Evolutionary conservation across 53 echinoderm and acorn worm genomes (phyloP).

Genomic region (Stichopus horrens): DNA sequence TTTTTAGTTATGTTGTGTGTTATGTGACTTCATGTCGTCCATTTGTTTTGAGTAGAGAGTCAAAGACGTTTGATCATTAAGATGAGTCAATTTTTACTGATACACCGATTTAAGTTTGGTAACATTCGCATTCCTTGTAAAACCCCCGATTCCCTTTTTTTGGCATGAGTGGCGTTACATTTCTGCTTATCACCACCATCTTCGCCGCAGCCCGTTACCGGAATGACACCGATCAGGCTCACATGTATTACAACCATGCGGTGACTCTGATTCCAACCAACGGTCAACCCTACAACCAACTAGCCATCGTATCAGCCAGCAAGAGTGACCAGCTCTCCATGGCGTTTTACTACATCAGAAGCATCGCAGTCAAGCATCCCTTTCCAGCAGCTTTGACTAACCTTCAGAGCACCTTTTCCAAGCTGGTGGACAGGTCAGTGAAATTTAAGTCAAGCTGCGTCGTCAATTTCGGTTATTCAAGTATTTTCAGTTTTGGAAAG

Average conservation of each 20-base stretch:
- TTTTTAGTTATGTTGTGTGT: no score
- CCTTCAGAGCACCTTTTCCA: constrained; percentile 95
- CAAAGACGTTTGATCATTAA: no score
- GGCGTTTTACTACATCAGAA: constrained; percentile 97
- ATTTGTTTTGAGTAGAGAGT: no score
- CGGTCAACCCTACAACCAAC: constrained; percentile 98
- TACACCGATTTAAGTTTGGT: no score
- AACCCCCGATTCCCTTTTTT: no score
- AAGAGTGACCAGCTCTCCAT: constrained; percentile 96
- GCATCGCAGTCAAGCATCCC: constrained; percentile 97
- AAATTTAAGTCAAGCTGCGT: not conserved
- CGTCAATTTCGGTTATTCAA: not conserved
- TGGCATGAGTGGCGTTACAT: no score
- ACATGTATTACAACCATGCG: constrained; percentile 97
- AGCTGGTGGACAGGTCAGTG: constrained; percentile 90
- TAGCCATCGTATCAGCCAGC: constrained; percentile 94
- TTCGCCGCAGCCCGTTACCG: constrained; percentile 79
- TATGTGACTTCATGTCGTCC: no score
- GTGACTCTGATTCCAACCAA: constrained; percentile 94
- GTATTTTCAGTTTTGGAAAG: not conserved
- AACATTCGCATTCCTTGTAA: no score
- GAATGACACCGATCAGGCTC: constrained; percentile 91
- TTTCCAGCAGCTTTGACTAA: constrained; percentile 98
- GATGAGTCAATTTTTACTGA: no score
- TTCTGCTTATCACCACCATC: no score